Base-by-base conservation (phyloP, 2,888 invertebrate species). In the Cataglyphis altisquamis region DNA sequence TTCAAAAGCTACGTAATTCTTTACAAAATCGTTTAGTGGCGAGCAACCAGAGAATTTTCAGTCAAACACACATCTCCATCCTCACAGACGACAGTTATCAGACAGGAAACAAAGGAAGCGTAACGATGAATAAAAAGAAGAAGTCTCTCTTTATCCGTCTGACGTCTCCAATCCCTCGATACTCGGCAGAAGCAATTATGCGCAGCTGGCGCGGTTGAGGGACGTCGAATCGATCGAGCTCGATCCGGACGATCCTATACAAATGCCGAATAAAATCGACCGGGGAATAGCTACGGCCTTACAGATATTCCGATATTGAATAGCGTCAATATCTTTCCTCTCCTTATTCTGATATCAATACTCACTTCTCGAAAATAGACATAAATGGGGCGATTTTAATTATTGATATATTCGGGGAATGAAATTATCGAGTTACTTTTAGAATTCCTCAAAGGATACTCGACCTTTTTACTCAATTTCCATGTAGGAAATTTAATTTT, bases 101-200 rank as follows among this genome's bases (percentile, higher is more conserved):
- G 78, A 72, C 78, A 36, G 72, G 25, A 72, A 80, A 80, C 78
- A 80, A 80, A 80, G 60, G 60, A 36, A 72, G 60, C 78, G 45
- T 78, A 78, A 78, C 32, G 72, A 80, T 45, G 78, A 80, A 80
- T 80, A 80, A 80, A 80, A 72, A 72, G 78, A 72, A 72, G 78
- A 72, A 80, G 60, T 9, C 60, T 48, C 52, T n/a, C 52, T 80
- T 80, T 72, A 80, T 72, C 78, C 78, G 66, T 32, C 73, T 21
- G 73, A 77, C 66, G 45, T 80, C 60, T 25, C 45, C 78, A 72
- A 80, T 72, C 72, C 78, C 36, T 55, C 78, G 78, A 80, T 72
- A 80, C 78, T 55, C 72, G 78, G 60, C 60, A 72, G 72, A 80
- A 80, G 78, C 78, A 80, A 80, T 80, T 80, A 80, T 72, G 48